Evolutionary conservation across 2,113 vertebrate species (phyloP), one percentile per base, ranked within the genome.

Genomic region (Lichenostomus cassidix): DNA sequence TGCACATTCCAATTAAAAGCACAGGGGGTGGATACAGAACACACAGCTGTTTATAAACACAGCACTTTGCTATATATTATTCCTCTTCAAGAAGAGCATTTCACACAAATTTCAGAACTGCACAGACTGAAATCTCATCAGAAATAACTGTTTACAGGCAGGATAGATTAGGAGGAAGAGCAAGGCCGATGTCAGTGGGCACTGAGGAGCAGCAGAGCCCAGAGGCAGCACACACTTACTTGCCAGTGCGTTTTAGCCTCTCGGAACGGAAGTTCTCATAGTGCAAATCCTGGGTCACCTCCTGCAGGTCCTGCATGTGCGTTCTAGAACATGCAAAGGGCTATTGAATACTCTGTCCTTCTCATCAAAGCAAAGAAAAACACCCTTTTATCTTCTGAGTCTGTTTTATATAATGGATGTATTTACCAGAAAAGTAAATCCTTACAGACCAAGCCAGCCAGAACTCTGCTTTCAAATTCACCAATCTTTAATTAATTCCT

Each of bases 251-350:
- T 87, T 99, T 99, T 82, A 99, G 97, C 83, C 98, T 98, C 98
- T 99, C 98, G 0, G 99, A 99, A n/a, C 98, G 98, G 98, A 99
- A 98, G 92, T 98, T 99, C 97, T 99, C 98, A 1, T 99, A 99
- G 96, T 99, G 99, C 88, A 99, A 97, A 92, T 99, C 98, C 81
- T 99, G 98, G 85, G 98, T 99, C 52, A 99, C 98, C 89, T 98
- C 98, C 97, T 99, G 98, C 33, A 99, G 98, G 94, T 99, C 99
- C 96, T 99, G 98, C 98, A 99, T 99, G 96, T 99, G 98, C 0
- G 98, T 98, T 65, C 98, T 99, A 70, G 29, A 94, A 97, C 18
- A 59, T 7, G 52, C 42, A 96, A 89, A 95, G 44, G 15, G 35
- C 42, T 74, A 39, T 0, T 97, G 29, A 79, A 86, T 37, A 92